Evolutionary conservation across 2,888 invertebrate genomes (phyloP).

Genomic region (Cheilosia variabilis): DNA sequence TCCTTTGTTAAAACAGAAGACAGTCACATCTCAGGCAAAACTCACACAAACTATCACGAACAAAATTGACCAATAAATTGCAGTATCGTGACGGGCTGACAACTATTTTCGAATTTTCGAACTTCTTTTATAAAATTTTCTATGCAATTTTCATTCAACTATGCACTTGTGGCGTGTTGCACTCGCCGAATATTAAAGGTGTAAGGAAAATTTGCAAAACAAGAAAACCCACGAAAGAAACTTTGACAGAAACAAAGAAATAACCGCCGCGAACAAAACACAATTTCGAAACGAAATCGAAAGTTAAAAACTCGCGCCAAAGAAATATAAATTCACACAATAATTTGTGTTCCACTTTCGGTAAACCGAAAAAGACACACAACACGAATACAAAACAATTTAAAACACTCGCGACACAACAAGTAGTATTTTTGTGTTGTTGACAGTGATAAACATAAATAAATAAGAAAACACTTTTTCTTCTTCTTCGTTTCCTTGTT

Average conservation of each 20-base stretch:
- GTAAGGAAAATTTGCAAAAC: neutral
- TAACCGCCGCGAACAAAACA: conserved; percentile 20
- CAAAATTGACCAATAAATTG: conserved; percentile 1
- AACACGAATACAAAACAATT: neutral
- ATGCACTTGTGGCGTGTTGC: conserved; percentile 21
- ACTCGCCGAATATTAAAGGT: neutral
- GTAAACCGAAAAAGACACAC: conserved; percentile 15
- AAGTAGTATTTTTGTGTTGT: conserved; percentile 3
- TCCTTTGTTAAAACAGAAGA: conserved; percentile 30
- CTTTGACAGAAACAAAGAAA: neutral
- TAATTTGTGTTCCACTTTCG: conserved; percentile 61
- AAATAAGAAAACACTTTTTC: conserved; percentile 1
- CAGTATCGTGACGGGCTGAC: neutral
- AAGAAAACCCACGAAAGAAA: conserved; percentile 6
- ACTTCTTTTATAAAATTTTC: conserved; percentile 32
- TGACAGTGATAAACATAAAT: conserved; percentile 17
- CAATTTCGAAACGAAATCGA: conserved; percentile 70
- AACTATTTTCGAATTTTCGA: conserved; percentile 32
- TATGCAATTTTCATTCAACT: conserved; percentile 40
- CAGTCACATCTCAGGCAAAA: conserved; percentile 67
- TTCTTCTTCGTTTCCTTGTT: conserved; percentile 6
- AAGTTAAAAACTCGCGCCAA: conserved; percentile 66
- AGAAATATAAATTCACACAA: conserved; percentile 17
- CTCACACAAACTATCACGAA: conserved; percentile 29
- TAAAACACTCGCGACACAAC: conserved; percentile 1